phyloP scores from a whole-genome alignment of 2,797 vertebrate genomes.

The Eleutherodactylus coqui region DNA sequence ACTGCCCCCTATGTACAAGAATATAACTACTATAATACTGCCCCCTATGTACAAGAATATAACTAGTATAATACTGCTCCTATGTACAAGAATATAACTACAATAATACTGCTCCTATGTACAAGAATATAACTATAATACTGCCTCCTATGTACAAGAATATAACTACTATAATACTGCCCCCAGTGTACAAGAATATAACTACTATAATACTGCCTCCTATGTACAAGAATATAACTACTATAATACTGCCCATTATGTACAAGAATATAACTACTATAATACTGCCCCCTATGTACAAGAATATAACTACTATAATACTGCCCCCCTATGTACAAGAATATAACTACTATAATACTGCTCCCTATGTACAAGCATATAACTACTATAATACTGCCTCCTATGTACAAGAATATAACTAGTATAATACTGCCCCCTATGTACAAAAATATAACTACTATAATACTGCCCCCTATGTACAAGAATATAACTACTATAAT shows the following conservation, averaged over 20 bases:
- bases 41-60: no score
- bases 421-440: background rate
- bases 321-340: background rate
- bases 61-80: no score
- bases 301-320: slow-evolving; percentile 8
- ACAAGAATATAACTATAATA: slow-evolving; percentile 1
- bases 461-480: background rate
- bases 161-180: background rate
- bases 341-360: slow-evolving; percentile 11
- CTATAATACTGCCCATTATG: background rate
- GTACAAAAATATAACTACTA: background rate
- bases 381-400: background rate
- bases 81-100: no score
- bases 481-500: slow-evolving; percentile 7
- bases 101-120: background rate
- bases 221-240: slow-evolving; percentile 2
- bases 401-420: slow-evolving; percentile 7
- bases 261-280: slow-evolving; percentile 8
- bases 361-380: background rate
- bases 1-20: no score
- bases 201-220: slow-evolving; percentile 9
- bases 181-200: no score
- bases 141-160: background rate
- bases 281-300: slow-evolving; percentile 1
- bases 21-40: no score